phyloP scores from a whole-genome alignment of 2,888 invertebrate genomes.

The Phoenoteleia sp. region DNA sequence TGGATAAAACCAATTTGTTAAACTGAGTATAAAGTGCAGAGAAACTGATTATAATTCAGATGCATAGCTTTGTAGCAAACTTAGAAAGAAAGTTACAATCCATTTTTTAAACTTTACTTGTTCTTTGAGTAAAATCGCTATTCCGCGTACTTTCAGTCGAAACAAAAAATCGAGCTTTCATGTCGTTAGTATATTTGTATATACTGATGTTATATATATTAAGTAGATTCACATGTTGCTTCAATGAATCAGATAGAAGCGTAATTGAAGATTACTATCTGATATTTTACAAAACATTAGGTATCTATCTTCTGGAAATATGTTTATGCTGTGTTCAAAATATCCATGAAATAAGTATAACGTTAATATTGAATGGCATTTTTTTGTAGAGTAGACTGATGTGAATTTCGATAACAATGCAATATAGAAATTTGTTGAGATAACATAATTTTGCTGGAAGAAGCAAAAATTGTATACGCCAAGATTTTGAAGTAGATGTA shows the following conservation, averaged over 20 bases:
- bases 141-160: neutral
- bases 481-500: no score
- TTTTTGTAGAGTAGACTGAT: neutral
- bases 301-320: neutral
- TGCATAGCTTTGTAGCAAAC: no score
- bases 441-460: neutral
- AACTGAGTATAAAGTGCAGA: no score
- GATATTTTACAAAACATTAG: conserved; percentile 21
- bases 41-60: no score
- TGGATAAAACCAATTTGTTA: no score
- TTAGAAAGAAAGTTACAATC: no score
- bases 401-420: neutral
- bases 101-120: no score
- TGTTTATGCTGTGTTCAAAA: neutral
- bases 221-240: conserved; percentile 16
- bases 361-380: neutral
- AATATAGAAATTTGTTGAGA: neutral
- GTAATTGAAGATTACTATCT: conserved; percentile 19
- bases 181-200: neutral
- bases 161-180: neutral
- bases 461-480: no score
- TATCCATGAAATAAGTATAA: neutral
- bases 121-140: no score
- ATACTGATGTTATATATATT: neutral
- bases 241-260: conserved; percentile 6